These are phyloP conservation scores for Scolopax bukidnonensis DNA, from an alignment of 2,797 vertebrate species.

Conservation along the genomic window DNA sequence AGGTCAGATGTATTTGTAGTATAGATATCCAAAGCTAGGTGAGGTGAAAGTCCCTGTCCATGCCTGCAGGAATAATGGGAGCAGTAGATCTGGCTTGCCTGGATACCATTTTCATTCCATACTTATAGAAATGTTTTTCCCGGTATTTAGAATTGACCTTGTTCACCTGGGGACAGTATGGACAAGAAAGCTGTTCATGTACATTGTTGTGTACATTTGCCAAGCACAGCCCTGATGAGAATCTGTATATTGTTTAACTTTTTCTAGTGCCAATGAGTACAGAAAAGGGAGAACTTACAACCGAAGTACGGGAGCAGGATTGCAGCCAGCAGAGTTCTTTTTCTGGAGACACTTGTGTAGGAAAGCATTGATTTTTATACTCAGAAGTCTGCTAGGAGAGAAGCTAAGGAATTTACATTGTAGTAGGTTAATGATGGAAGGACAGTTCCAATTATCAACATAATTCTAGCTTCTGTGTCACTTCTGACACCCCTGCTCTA, in stretches of 20 bases:
- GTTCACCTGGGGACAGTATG: not conserved
- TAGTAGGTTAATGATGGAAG: not conserved
- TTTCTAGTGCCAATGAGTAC: not conserved
- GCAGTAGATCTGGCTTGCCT: not conserved
- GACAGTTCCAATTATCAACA: not conserved
- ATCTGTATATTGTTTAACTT: not conserved
- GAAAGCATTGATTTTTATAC: not conserved
- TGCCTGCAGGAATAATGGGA: not conserved
- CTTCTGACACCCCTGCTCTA: not conserved
- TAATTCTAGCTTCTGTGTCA: not conserved
- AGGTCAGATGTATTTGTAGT: not conserved
- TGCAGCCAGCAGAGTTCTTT: not conserved
- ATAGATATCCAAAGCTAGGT: not conserved
- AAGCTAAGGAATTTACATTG: not conserved
- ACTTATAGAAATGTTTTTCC: not conserved
- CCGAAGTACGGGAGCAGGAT: not conserved
- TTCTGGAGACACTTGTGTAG: not conserved
- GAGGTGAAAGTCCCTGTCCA: not conserved
- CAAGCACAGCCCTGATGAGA: not conserved
- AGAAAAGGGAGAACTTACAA: not conserved
- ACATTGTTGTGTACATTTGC: not conserved
- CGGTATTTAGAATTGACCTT: not conserved
- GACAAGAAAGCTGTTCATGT: not conserved
- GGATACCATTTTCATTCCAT: not conserved
- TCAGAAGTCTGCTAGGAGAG: not conserved